These are phyloP conservation scores for Caenorhabditis tropicalis DNA, from an alignment of 1,140 invertebrate species.

Conservation along the genomic window DNA sequence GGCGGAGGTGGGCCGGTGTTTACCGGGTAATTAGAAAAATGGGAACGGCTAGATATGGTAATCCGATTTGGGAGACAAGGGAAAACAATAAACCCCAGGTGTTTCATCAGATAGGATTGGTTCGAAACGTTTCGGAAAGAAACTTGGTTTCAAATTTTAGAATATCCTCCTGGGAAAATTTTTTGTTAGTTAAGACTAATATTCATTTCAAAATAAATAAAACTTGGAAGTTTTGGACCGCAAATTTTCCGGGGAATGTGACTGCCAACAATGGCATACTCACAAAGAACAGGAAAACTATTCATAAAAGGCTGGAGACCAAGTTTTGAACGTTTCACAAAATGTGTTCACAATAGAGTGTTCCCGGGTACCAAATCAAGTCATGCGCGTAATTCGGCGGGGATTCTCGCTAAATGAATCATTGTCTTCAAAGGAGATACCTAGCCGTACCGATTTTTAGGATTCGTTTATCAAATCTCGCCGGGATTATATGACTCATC, in stretches of 20 bases:
- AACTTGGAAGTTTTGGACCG: too few species aligned
- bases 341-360: neutral
- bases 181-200: too few species aligned
- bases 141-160: too few species aligned
- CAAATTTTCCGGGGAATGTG: too few species aligned
- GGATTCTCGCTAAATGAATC: neutral
- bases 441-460: neutral
- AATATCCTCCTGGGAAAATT: neutral
- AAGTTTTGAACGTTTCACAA: too few species aligned
- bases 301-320: too few species aligned
- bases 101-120: neutral
- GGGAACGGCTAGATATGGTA: neutral
- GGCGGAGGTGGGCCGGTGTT: neutral
- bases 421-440: slow-evolving; percentile 22
- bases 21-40: slow-evolving; percentile 33
- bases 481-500: slow-evolving; percentile 31
- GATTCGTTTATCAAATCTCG: neutral
- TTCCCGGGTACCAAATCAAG: neutral
- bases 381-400: slow-evolving; percentile 5
- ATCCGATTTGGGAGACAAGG: neutral
- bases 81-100: neutral
- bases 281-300: too few species aligned
- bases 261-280: too few species aligned
- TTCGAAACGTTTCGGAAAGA: too few species aligned
- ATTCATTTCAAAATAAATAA: too few species aligned